Base-by-base conservation (phyloP, 2,113 vertebrate genomes). In the Halcyon malimbica region DNA sequence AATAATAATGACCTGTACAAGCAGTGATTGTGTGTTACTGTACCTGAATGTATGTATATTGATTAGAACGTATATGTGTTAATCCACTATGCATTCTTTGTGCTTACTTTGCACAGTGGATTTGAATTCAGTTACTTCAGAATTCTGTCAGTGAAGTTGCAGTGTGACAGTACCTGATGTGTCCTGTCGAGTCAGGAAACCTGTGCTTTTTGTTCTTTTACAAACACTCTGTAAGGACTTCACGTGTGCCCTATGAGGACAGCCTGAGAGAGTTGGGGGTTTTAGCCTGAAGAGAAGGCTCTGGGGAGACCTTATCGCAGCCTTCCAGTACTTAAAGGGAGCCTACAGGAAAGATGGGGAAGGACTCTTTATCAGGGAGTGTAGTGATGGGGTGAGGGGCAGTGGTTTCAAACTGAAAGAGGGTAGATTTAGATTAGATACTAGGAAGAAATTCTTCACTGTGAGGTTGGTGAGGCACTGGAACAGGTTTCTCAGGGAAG, bases 41-140 rank as follows among this genome's bases (percentile, higher is more conserved):
- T 93, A 81, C 59, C 41, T 88, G 42, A 81, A 25, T 89, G 69
- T 94, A 25, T 10, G 10, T 89, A 33, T 37, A 78, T 70, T 56
- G 42, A 39, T 83, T 63, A 75, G 51, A 75, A 50, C 0, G 2
- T 87, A 7, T 70, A 42, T 60, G 53, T 79, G 57, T 85, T 71
- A 83, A 90, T 87, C 83, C 80, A 94, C 64, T 92, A 60, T 23
- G 53, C 80, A 37, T 84, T 87, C 65, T 92, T 84, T 53, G 79
- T 92, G 76, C 56, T 95, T 93, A 76, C 64, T 94, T 89, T 83
- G 80, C 90, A 64, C 85, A 70, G 78, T 90, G 83, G 90, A 91
- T 90, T 93, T 90, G 24, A 93, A 69, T 60, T 86, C 68, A 56
- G 20, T 64, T 83, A 29, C 80, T 74, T 88, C 75, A 81, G 69